phyloP scores from a whole-genome alignment of 2,888 invertebrate genomes.

The Argyresthia goedartella region DNA sequence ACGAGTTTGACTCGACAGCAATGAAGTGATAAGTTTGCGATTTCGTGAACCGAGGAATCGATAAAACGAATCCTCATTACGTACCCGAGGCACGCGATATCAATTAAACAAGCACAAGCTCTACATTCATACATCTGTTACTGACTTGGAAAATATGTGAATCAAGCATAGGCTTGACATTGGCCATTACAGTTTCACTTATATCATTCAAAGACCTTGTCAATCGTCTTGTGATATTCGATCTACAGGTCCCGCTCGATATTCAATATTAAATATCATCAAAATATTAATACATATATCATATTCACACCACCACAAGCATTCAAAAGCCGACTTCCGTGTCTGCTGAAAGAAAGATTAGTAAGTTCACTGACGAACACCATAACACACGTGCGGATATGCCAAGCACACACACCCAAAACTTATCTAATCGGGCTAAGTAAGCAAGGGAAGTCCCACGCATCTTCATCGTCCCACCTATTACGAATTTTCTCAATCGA shows the following conservation, averaged over 20 bases:
- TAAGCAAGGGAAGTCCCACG: background rate
- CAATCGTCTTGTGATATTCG: too few species aligned
- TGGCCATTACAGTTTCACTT: conserved; percentile 1
- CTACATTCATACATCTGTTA: conserved; percentile 18
- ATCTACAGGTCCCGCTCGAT: too few species aligned
- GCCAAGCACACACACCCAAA: background rate
- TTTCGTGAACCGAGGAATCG: conserved; percentile 18
- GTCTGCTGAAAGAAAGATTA: background rate
- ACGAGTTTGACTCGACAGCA: background rate
- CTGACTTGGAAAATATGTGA: conserved; percentile 11
- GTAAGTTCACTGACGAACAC: background rate
- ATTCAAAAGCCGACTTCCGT: background rate
- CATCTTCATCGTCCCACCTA: background rate
- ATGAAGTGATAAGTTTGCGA: conserved; percentile 11
- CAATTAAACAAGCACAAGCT: conserved; percentile 43
- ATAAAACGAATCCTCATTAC: conserved; percentile 26
- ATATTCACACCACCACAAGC: background rate
- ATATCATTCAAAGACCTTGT: too few species aligned
- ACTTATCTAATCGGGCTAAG: background rate
- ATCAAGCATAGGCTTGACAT: conserved; percentile 28
- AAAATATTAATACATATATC: too few species aligned
- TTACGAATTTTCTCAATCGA: background rate
- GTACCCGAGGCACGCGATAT: conserved; percentile 33
- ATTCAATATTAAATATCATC: too few species aligned
- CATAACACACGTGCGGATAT: background rate